Conservation (phyloP, 2,113 vertebrate species). For the Dolichotis patagonum region DNA sequence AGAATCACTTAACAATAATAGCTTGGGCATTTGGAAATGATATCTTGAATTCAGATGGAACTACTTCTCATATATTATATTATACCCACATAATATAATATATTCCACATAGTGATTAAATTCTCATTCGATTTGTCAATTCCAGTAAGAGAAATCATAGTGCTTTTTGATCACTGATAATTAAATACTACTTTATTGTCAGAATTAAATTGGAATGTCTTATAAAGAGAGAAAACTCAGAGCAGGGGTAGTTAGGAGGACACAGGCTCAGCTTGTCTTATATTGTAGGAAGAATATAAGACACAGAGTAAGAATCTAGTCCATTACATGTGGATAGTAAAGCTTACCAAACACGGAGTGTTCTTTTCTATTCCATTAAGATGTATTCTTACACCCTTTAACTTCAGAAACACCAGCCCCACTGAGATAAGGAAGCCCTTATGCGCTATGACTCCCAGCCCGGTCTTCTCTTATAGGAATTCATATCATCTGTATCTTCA, state of each 20-base stretch:
- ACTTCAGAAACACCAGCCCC: constrained; percentile 20
- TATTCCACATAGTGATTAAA: constrained; percentile 34
- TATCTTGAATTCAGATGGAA: neutral
- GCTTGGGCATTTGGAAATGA: constrained; percentile 45
- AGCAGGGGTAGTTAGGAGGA: constrained; percentile 59
- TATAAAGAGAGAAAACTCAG: constrained; percentile 42
- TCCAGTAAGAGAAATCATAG: constrained; percentile 78
- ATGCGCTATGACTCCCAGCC: constrained; percentile 11
- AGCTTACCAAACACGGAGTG: neutral
- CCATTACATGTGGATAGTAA: constrained; percentile 71
- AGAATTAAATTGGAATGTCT: constrained; percentile 48
- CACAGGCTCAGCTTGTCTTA: constrained; percentile 73
- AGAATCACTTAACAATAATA: constrained; percentile 11
- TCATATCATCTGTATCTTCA: constrained; percentile 58
- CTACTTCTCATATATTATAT: constrained; percentile 57
- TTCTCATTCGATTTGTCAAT: constrained; percentile 65
- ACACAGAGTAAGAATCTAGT: constrained; percentile 67
- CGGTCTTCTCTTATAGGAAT: constrained; percentile 82
- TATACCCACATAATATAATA: constrained; percentile 57
- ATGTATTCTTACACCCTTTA: neutral
- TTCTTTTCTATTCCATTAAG: neutral
- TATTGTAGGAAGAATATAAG: constrained; percentile 75
- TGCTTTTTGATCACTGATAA: constrained; percentile 40
- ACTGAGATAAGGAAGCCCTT: neutral
- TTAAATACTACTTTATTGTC: constrained; percentile 53